Conservation (phyloP, 2,113 vertebrate species). For the Oophaga pumilio region DNA sequence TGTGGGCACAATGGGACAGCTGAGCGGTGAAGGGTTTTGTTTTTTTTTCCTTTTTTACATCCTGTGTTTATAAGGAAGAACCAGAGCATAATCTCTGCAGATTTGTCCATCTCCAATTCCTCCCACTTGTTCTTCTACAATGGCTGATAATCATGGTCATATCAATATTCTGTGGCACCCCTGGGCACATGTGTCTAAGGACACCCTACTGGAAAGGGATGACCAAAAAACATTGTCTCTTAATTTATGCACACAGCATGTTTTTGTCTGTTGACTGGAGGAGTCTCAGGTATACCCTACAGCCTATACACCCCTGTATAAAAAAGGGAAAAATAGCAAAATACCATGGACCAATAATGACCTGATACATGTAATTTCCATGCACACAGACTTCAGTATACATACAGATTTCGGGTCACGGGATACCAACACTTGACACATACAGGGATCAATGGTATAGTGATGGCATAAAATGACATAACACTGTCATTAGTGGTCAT, state of each 20-base stretch:
- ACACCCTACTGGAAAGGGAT: background rate
- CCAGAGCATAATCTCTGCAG: no score
- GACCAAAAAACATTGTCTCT: background rate
- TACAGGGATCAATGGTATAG: background rate
- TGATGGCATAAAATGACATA: background rate
- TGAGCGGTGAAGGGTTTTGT: no score
- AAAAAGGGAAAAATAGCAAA: background rate
- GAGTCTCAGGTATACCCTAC: background rate
- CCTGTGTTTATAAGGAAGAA: no score
- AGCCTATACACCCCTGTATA: background rate
- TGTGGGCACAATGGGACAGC: no score
- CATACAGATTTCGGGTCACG: background rate
- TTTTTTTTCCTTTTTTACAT: no score
- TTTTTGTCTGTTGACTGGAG: background rate
- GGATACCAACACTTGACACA: background rate
- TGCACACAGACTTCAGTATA: background rate
- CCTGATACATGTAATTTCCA: background rate
- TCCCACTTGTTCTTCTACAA: background rate
- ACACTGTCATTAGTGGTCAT: no score
- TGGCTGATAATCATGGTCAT: background rate
- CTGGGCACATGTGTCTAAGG: background rate
- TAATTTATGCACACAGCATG: background rate
- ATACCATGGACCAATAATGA: background rate
- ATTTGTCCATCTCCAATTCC: no score
- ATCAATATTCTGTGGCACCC: background rate